These are phyloP conservation scores for Toxotes jaculatrix DNA, from an alignment of 2,113 vertebrate genomes.

Conservation along the genomic window DNA sequence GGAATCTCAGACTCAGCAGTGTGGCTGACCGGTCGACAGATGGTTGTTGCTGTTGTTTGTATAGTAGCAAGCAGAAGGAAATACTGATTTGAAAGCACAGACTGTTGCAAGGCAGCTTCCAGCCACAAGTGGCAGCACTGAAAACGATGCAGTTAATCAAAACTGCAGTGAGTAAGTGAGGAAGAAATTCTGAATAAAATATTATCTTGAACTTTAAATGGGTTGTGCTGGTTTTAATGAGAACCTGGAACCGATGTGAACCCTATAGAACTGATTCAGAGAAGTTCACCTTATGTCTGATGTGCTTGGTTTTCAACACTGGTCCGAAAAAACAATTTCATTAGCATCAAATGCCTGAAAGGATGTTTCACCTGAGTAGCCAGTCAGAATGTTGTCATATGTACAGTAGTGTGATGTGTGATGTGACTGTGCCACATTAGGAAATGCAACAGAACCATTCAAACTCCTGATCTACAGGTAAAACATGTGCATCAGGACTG, in stretches of 20 bases:
- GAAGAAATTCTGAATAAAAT: background rate
- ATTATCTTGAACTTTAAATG: background rate
- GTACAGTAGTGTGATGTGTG: background rate
- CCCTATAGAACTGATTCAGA: background rate
- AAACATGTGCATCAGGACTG: background rate
- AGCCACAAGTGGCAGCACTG: background rate
- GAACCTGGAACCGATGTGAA: background rate
- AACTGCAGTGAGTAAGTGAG: background rate
- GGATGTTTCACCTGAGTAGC: background rate
- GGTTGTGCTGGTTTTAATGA: background rate
- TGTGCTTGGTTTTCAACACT: background rate
- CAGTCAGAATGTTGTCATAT: background rate
- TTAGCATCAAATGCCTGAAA: background rate
- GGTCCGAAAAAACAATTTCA: background rate
- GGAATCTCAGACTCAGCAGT: background rate
- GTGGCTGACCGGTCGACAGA: background rate
- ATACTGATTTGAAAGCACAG: background rate
- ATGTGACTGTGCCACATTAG: background rate
- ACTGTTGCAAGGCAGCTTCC: background rate
- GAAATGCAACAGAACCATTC: background rate
- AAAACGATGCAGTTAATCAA: background rate
- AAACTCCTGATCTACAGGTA: background rate
- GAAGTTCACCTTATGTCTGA: background rate
- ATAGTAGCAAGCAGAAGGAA: background rate
- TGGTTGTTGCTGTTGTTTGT: background rate